Conservation (phyloP, 2,113 vertebrate genomes). For the Corydoras maculifer region DNA sequence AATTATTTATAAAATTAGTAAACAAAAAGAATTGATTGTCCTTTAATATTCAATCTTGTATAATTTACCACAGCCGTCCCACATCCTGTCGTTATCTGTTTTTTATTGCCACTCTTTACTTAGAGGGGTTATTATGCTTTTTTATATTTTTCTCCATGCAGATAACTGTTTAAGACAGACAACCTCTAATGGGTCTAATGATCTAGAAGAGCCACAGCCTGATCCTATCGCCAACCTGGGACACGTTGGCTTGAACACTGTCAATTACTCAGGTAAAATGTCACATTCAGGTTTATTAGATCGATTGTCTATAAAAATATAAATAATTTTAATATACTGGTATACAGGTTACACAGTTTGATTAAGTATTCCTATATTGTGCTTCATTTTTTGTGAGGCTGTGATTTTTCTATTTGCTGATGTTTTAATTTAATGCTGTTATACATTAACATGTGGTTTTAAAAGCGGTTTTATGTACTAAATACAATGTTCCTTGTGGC, state of each 20-base stretch:
- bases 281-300: neutral
- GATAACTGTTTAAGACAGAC: constrained; percentile 67
- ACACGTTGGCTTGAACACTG: constrained; percentile 38
- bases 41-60: too few relatives aligned
- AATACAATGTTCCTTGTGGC: constrained; percentile 5
- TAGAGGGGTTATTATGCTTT: constrained; percentile 17
- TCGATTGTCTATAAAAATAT: too few relatives aligned
- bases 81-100: too few relatives aligned
- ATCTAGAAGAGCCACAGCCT: constrained; percentile 52
- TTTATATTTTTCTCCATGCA: constrained; percentile 35
- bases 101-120: too few relatives aligned
- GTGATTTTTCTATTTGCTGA: too few relatives aligned
- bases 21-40: too few relatives aligned
- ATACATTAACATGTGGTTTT: neutral
- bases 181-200: constrained; percentile 46
- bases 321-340: too few relatives aligned
- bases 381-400: too few relatives aligned
- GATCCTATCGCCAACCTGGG: constrained; percentile 37
- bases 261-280: constrained; percentile 63
- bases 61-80: too few relatives aligned
- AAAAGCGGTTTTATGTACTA: neutral
- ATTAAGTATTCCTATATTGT: too few relatives aligned
- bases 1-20: too few relatives aligned
- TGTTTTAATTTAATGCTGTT: neutral
- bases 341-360: too few relatives aligned